These are phyloP conservation scores for Sipunculus nudus DNA, from an alignment of 2,888 invertebrate species.

Conservation along the genomic window DNA sequence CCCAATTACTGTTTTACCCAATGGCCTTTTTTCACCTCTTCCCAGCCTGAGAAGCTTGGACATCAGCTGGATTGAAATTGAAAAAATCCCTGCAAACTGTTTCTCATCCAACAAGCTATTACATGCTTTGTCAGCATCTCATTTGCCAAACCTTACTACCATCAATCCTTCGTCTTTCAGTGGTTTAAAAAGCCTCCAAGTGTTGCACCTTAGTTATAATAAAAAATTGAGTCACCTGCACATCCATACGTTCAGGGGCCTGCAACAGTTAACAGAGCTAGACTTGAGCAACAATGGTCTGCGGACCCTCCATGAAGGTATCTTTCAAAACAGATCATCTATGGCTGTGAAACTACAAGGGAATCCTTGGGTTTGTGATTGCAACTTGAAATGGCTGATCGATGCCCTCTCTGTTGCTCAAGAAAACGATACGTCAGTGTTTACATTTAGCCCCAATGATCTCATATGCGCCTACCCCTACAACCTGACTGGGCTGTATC, in stretches of 20 bases:
- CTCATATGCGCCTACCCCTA: constrained; percentile 15
- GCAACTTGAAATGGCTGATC: constrained; percentile 52
- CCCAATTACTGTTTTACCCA: no score
- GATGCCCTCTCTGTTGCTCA: background rate
- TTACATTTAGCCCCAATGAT: no score
- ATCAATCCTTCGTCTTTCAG: constrained; percentile 48
- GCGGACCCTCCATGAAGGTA: constrained; percentile 28
- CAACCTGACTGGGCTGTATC: background rate
- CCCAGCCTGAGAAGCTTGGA: no score
- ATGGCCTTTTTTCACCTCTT: no score
- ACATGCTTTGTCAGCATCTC: no score
- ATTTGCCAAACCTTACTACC: constrained; percentile 66
- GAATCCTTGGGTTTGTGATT: constrained; percentile 57
- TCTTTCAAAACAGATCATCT: constrained; percentile 28
- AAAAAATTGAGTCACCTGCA: constrained; percentile 23
- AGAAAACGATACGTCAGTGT: no score
- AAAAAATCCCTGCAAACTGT: no score
- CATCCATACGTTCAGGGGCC: constrained; percentile 5
- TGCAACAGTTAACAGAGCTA: constrained; percentile 44
- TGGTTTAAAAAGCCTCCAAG: constrained; percentile 44
- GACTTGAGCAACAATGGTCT: constrained; percentile 73
- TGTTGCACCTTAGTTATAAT: constrained; percentile 69
- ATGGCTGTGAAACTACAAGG: constrained; percentile 41
- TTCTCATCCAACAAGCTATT: no score
- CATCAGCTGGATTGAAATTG: no score